Percentiles rank a stretch among this genome's conserved stretches.
phyloP scores from a whole-genome alignment of 1,140 invertebrate genomes.

The Limonius californicus region DNA sequence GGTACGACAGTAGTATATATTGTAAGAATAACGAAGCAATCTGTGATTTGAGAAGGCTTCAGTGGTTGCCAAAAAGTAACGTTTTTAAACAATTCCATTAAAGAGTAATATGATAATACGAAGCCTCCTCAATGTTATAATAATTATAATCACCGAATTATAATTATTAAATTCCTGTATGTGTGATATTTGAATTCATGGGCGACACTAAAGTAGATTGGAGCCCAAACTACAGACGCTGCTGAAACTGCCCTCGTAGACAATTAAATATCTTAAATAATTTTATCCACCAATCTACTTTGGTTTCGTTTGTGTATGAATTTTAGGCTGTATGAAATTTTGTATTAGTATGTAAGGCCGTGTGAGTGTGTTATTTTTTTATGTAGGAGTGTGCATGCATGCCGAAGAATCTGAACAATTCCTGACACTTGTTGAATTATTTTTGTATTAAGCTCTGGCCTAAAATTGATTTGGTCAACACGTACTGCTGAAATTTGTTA shows the following conservation, averaged over 20 bases:
- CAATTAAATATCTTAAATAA: not conserved
- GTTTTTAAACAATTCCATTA: constrained; percentile 42
- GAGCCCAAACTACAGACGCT: not conserved
- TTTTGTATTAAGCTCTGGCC: not conserved
- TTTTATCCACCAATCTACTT: not conserved
- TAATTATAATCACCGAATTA: constrained; percentile 46
- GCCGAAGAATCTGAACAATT: not conserved
- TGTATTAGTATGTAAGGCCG: constrained; percentile 27
- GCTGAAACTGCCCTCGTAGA: not conserved
- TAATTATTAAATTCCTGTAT: constrained; percentile 47
- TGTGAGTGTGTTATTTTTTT: constrained; percentile 16
- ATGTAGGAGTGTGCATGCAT: not conserved
- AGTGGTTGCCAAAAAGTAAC: constrained; percentile 44
- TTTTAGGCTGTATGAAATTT: constrained; percentile 34
- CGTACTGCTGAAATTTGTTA: not conserved
- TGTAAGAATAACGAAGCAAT: constrained; percentile 38
- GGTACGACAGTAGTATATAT: constrained; percentile 26
- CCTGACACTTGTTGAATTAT: not conserved
- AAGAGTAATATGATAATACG: constrained; percentile 29
- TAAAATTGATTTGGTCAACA: not conserved
- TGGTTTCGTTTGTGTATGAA: constrained; percentile 21
- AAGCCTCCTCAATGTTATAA: constrained; percentile 46
- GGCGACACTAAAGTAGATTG: constrained; percentile 10
- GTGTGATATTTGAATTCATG: constrained; percentile 42
- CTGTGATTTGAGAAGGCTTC: constrained; percentile 48